These are phyloP conservation scores for Sorex maritimensis DNA, from an alignment of 2,797 vertebrate species.

Conservation along the genomic window DNA sequence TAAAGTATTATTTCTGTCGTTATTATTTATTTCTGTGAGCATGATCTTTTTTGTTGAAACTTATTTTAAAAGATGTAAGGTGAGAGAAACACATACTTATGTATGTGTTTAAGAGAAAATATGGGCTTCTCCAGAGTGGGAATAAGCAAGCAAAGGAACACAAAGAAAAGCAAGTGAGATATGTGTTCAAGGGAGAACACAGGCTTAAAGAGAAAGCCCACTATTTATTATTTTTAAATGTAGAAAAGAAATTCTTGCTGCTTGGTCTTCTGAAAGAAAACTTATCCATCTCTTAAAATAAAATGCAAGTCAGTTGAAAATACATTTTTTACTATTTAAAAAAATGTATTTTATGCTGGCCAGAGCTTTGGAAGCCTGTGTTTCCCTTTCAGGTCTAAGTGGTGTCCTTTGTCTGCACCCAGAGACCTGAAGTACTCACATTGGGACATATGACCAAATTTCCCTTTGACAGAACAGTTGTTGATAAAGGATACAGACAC, in stretches of 20 bases:
- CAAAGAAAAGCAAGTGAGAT: too few relatives aligned
- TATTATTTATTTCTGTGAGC: not conserved
- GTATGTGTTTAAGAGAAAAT: too few relatives aligned
- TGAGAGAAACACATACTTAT: too few relatives aligned
- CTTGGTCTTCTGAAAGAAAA: not conserved
- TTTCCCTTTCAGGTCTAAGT: constrained; percentile 66
- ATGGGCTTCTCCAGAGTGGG: too few relatives aligned
- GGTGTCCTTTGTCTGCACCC: constrained; percentile 30
- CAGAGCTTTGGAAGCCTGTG: constrained; percentile 53
- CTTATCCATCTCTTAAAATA: constrained; percentile 54
- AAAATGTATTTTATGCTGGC: not conserved
- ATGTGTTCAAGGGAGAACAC: too few relatives aligned
- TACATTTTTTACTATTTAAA: not conserved
- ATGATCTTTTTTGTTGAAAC: too few relatives aligned
- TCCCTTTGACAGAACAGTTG: constrained; percentile 42
- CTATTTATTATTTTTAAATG: constrained; percentile 5
- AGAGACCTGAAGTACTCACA: constrained; percentile 50
- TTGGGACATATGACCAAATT: constrained; percentile 47
- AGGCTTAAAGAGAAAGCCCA: too few relatives aligned
- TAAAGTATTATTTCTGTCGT: not conserved
- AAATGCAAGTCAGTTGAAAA: constrained; percentile 63
- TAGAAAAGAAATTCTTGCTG: constrained; percentile 38
- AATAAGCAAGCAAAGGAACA: too few relatives aligned
- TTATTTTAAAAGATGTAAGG: too few relatives aligned
- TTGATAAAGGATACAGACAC: constrained; percentile 43